Evolutionary conservation across 2,888 invertebrate genomes (phyloP).

Genomic region (Tuta absoluta): DNA sequence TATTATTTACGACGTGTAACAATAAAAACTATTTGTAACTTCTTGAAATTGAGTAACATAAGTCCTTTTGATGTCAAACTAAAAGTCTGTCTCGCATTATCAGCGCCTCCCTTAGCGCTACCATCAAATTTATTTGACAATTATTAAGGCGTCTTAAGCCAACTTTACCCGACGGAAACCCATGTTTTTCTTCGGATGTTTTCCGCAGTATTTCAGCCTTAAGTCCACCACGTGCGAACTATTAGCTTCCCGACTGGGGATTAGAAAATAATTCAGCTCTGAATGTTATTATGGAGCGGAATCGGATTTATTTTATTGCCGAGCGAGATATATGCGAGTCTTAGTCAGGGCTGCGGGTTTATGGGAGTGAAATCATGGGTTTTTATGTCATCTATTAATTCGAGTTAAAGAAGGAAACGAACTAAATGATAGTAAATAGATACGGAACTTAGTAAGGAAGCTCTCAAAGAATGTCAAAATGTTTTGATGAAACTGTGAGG

Average conservation of each 20-base stretch:
- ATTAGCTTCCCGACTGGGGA: slow-evolving; percentile 76
- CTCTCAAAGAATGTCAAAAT: too few relatives aligned
- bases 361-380: background rate
- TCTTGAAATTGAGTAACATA: too few relatives aligned
- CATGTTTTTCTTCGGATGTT: slow-evolving; percentile 79
- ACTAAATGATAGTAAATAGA: too few relatives aligned
- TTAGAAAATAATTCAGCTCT: slow-evolving; percentile 80
- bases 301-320: slow-evolving; percentile 79
- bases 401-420: too few relatives aligned
- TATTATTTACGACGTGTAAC: too few relatives aligned
- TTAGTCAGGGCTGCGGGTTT: slow-evolving; percentile 37
- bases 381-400: too few relatives aligned
- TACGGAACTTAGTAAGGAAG: too few relatives aligned
- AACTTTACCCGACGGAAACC: slow-evolving; percentile 72
- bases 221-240: slow-evolving; percentile 78
- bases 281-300: slow-evolving; percentile 77
- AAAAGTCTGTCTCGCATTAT: background rate
- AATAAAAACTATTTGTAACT: too few relatives aligned
- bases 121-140: slow-evolving; percentile 77
- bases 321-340: slow-evolving; percentile 70
- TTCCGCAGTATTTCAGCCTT: slow-evolving; percentile 71
- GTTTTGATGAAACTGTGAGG: too few relatives aligned
- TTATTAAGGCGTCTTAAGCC: slow-evolving; percentile 79
- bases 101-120: slow-evolving; percentile 51
- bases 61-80: background rate